A percentile compares a stretch with the other conserved stretches of the same genome.
phyloP scores from a whole-genome alignment of 2,888 invertebrate species.

The Tipula vernalis region DNA sequence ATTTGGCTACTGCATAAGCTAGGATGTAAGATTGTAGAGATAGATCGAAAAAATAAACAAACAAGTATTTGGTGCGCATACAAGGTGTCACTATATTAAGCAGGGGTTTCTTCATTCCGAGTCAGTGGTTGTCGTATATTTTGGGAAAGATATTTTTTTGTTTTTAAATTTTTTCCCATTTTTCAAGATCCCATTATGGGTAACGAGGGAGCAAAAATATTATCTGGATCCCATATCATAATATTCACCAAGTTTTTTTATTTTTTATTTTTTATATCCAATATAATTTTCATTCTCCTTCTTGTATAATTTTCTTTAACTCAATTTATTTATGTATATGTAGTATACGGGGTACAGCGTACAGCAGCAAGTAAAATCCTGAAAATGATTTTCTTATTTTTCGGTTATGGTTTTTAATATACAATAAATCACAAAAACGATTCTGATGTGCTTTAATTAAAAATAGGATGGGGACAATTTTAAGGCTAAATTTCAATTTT shows the following conservation, averaged over 20 bases:
- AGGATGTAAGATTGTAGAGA: too few relatives aligned
- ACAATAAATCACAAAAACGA: background rate
- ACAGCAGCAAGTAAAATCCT: background rate
- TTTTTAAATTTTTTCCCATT: background rate
- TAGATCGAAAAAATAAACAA: too few relatives aligned
- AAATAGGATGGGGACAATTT: background rate
- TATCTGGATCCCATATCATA: background rate
- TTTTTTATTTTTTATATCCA: background rate
- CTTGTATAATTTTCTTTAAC: background rate
- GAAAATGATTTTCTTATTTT: background rate
- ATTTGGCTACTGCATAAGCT: too few relatives aligned
- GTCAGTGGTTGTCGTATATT: background rate
- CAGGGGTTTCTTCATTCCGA: background rate
- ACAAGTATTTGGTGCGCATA: too few relatives aligned
- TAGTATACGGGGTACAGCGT: background rate
- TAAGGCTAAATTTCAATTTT: background rate
- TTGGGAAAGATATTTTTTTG: background rate
- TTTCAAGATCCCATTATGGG: background rate
- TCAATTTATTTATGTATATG: background rate
- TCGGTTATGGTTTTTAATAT: slow-evolving; percentile 4
- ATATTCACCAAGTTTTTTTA: background rate
- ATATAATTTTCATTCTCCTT: background rate
- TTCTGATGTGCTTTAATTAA: background rate
- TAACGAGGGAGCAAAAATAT: background rate
- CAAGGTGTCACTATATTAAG: too few relatives aligned